Evolutionary conservation across 2,888 invertebrate genomes (phyloP), one percentile per base, ranked within the genome.

Genomic region (Cantharis flavilabris): DNA sequence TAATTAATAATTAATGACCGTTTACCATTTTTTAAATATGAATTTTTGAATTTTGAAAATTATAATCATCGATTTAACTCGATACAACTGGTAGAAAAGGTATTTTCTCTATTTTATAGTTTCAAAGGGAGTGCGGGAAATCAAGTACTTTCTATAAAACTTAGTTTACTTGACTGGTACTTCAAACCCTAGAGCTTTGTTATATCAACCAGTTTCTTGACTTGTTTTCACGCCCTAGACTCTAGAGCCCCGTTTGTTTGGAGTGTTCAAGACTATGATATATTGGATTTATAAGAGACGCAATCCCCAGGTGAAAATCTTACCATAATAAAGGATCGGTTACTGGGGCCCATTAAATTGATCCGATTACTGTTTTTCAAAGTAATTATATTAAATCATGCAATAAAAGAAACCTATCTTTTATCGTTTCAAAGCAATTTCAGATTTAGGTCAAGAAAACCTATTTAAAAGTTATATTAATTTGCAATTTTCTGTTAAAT

Each of bases 281-380:
- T 71, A 71, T 71, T 71, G 63, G 71, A 71, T 71, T 71, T 71
- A 71, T 26, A 63, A 26, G 64, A 71, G 71, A 63, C 63, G 28
- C 63, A 71, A 64, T 71, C 63, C 71, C 71, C 71, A 71, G 16
- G 26, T 26, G 71, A 63, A 63, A 64, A 71, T 71, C 63, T 71
- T 71, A 63, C 30, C 71, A 28, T 64, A 71, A 63, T 71, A 71
- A 62, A 71, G 26, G 63, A 71, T 71, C 63, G 63, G 71, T 63
- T 70, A 70, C 23, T n/a, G 23, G n/a, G 20, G 13, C 26, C 20
- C 11, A 13, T 67, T 67, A 67, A 23, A n/a, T 67, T 67, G 13
- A 23, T 23, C 20, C 9, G 16, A 65, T 23, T 65, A 65, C 13
- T 23, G 11, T 3, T 23, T 65, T 65, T 20, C 23, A 2, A 67